Conservation (phyloP, 2,888 invertebrate genomes). For the Alcis repandata region DNA sequence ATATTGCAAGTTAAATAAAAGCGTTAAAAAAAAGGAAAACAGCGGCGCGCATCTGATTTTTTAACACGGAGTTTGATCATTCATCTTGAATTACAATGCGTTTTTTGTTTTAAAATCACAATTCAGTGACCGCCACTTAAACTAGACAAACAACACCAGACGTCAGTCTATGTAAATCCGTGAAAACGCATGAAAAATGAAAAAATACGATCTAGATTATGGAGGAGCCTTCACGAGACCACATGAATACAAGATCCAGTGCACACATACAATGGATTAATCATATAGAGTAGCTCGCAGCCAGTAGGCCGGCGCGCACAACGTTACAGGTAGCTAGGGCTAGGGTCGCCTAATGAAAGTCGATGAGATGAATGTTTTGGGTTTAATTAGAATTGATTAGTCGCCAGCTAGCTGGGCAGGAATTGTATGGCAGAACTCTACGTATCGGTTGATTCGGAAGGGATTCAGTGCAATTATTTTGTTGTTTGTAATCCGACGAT, state of each 20-base stretch:
- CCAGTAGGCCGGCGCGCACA: conserved; percentile 55
- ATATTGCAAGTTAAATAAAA: no score
- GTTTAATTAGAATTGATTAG: conserved; percentile 73
- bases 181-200: conserved; percentile 30
- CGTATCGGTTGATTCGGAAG: no score
- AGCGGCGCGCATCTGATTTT: neutral
- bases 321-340: conserved; percentile 61
- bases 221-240: conserved; percentile 17
- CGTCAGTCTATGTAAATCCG: conserved; percentile 20
- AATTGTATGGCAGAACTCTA: conserved; percentile 31
- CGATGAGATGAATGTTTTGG: conserved; percentile 73
- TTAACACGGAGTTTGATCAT: neutral
- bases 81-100: conserved; percentile 4
- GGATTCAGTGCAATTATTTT: no score
- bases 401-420: conserved; percentile 54
- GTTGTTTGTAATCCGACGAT: no score
- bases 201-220: conserved; percentile 20
- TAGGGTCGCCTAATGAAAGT: conserved; percentile 72
- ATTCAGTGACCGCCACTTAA: conserved; percentile 29
- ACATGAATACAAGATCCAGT: conserved; percentile 47
- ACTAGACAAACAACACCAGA: conserved; percentile 20
- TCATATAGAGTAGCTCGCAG: conserved; percentile 53
- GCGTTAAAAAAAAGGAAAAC: no score
- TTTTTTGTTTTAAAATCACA: conserved; percentile 6
- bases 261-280: conserved; percentile 45